Evolutionary conservation across 2,797 vertebrate species (phyloP).

Genomic region (Centropyge bicolor): DNA sequence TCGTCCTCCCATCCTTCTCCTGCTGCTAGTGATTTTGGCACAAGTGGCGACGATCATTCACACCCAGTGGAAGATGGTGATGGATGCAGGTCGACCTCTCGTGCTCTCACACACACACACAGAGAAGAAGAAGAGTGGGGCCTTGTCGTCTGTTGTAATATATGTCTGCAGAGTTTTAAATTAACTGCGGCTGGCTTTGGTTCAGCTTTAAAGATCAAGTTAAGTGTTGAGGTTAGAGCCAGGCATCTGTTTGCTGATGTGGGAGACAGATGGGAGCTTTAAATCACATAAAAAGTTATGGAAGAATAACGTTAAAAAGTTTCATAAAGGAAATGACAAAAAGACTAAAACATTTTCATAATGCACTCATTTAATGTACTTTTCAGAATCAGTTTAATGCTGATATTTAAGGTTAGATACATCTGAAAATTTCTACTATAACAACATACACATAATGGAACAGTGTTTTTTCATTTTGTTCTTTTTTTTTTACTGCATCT

Average conservation of each 20-base stretch:
- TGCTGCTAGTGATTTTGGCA: slow-evolving; percentile 36
- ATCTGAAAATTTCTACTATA: no score
- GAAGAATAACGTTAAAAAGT: neutral
- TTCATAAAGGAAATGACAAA: no score
- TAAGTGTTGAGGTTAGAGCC: slow-evolving; percentile 22
- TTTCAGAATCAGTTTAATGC: no score
- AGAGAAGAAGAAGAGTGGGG: slow-evolving; percentile 6
- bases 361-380: no score
- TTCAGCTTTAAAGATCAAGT: slow-evolving; percentile 29
- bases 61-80: slow-evolving; percentile 32
- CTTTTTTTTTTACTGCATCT: no score
- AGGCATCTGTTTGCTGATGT: slow-evolving; percentile 13
- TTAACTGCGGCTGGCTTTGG: slow-evolving; percentile 35
- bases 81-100: slow-evolving; percentile 46
- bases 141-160: slow-evolving; percentile 5
- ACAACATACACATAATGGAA: no score
- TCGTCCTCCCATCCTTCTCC: slow-evolving; percentile 12
- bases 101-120: neutral
- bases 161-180: slow-evolving; percentile 32
- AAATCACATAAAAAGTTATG: slow-evolving; percentile 17
- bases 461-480: no score
- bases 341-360: no score
- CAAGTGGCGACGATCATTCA: slow-evolving; percentile 43
- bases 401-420: no score
- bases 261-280: neutral